Evolutionary conservation across 2,888 invertebrate genomes (phyloP).

Genomic region (Sarcophaga carnaria): DNA sequence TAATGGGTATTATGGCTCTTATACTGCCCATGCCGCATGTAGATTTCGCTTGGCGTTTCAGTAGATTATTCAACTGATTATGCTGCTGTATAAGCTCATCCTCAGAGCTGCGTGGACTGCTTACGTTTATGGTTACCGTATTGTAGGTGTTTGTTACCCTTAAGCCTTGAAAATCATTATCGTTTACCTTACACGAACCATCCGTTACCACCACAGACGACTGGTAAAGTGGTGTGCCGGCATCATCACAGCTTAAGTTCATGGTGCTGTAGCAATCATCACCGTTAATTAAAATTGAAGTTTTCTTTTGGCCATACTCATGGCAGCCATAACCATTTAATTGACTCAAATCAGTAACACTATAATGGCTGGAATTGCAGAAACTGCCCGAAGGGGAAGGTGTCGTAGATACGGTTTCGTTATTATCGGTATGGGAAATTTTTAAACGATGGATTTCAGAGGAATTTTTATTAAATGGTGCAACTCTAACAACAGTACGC

Average conservation of each 20-base stretch:
- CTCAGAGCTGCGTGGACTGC: slow-evolving; percentile 75
- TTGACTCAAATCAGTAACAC: slow-evolving; percentile 59
- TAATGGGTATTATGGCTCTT: slow-evolving; percentile 82
- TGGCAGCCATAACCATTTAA: slow-evolving; percentile 44
- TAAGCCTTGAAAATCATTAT: slow-evolving; percentile 71
- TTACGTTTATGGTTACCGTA: slow-evolving; percentile 85
- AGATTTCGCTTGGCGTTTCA: slow-evolving; percentile 74
- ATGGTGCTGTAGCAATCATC: slow-evolving; percentile 90
- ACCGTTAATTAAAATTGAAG: slow-evolving; percentile 89
- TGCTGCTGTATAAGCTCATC: slow-evolving; percentile 79
- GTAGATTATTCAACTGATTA: slow-evolving; percentile 79
- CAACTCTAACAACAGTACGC: slow-evolving; percentile 83
- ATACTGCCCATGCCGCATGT: slow-evolving; percentile 67
- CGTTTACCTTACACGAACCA: slow-evolving; percentile 73
- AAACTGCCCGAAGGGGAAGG: neutral
- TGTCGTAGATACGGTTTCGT: slow-evolving; percentile 42
- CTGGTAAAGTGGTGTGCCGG: slow-evolving; percentile 85
- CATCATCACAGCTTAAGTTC: slow-evolving; percentile 85
- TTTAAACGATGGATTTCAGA: slow-evolving; percentile 83
- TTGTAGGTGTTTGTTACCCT: slow-evolving; percentile 83
- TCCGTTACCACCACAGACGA: slow-evolving; percentile 89
- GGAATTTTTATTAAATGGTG: slow-evolving; percentile 79
- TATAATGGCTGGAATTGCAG: slow-evolving; percentile 60
- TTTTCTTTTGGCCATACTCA: slow-evolving; percentile 83
- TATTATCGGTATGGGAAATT: slow-evolving; percentile 84